Evolutionary conservation across 2,888 invertebrate genomes (phyloP).

Genomic region (Zaprionus bogoriensis): DNA sequence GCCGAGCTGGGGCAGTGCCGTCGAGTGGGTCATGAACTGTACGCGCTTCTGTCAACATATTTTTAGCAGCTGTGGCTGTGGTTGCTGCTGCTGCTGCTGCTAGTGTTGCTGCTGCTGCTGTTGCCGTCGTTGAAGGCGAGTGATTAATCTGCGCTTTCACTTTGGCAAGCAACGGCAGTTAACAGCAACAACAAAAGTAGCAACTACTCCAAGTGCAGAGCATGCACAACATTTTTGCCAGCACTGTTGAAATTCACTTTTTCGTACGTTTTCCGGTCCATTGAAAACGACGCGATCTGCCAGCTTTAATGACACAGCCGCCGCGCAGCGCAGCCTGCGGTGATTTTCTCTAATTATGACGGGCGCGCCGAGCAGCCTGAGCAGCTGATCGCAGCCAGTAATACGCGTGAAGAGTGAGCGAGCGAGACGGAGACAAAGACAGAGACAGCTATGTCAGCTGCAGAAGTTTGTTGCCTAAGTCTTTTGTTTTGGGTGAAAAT

Average conservation of each 20-base stretch:
- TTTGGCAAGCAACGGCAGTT: conserved; percentile 53
- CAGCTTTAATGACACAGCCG: conserved; percentile 51
- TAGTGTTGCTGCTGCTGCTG: conserved; percentile 1
- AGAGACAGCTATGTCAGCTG: neutral
- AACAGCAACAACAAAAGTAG: conserved; percentile 10
- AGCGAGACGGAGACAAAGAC: neutral
- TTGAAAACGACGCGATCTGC: conserved; percentile 55
- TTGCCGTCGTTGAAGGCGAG: conserved; percentile 29
- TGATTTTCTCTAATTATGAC: conserved; percentile 68
- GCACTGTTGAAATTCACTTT: conserved; percentile 69
- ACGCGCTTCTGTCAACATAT: conserved; percentile 12
- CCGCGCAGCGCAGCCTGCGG: conserved; percentile 11
- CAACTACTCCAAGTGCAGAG: conserved; percentile 31
- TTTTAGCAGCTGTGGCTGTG: conserved; percentile 39
- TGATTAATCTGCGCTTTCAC: conserved; percentile 74
- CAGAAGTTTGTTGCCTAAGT: conserved; percentile 63
- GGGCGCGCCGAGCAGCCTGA: conserved; percentile 24
- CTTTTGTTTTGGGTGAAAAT: conserved; percentile 64
- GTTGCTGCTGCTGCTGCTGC: conserved; percentile 16
- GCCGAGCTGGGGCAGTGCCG: conserved; percentile 4
- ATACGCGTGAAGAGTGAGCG: neutral
- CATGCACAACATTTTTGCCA: conserved; percentile 49
- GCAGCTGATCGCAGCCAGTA: conserved; percentile 54
- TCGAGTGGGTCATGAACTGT: conserved; percentile 20
- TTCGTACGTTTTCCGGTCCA: conserved; percentile 70